A percentile compares a stretch with the other conserved stretches of the same genome.
Conservation (phyloP, 1,140 invertebrate genomes). For the Bombyx mandarina region DNA sequence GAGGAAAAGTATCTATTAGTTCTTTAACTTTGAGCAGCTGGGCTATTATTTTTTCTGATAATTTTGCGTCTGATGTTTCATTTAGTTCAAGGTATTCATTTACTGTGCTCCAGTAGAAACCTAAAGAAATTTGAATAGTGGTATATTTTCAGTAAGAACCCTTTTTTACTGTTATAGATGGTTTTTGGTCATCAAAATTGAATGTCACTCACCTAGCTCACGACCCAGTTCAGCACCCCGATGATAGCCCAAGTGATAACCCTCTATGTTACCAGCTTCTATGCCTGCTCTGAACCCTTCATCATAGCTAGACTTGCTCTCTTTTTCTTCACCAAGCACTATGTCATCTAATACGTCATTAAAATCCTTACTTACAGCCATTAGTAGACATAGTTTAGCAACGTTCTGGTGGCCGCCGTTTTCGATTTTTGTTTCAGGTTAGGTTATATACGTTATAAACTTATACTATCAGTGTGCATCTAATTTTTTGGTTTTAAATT, state of each 20-base stretch:
- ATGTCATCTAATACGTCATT: constrained; percentile 77
- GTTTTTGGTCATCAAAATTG: too few relatives aligned
- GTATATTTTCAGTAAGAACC: too few relatives aligned
- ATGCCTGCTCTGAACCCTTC: constrained; percentile 72
- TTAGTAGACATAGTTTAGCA: constrained; percentile 17
- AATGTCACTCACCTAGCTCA: constrained; percentile 67
- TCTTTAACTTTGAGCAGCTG: constrained; percentile 72
- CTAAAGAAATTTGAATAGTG: constrained; percentile 27
- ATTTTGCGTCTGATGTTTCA: constrained; percentile 23
- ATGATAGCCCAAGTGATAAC: constrained; percentile 76
- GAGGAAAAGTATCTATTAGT: constrained; percentile 77
- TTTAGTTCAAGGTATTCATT: constrained; percentile 44
- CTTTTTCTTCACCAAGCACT: constrained; percentile 72
- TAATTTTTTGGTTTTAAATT: too few relatives aligned
- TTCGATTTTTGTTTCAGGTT: too few relatives aligned
- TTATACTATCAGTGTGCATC: too few relatives aligned
- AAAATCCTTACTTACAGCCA: constrained; percentile 71
- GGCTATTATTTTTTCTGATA: constrained; percentile 70
- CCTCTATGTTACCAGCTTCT: constrained; percentile 73
- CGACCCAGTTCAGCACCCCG: constrained; percentile 76
- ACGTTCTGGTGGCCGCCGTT: too few relatives aligned
- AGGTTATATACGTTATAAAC: too few relatives aligned
- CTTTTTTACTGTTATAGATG: too few relatives aligned
- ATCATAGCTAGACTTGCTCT: constrained; percentile 71
- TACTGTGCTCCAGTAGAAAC: constrained; percentile 72